Percentiles rank a stretch among this genome's conserved stretches.
phyloP scores from a whole-genome alignment of 2,113 vertebrate species.

The Podarcis cretensis region DNA sequence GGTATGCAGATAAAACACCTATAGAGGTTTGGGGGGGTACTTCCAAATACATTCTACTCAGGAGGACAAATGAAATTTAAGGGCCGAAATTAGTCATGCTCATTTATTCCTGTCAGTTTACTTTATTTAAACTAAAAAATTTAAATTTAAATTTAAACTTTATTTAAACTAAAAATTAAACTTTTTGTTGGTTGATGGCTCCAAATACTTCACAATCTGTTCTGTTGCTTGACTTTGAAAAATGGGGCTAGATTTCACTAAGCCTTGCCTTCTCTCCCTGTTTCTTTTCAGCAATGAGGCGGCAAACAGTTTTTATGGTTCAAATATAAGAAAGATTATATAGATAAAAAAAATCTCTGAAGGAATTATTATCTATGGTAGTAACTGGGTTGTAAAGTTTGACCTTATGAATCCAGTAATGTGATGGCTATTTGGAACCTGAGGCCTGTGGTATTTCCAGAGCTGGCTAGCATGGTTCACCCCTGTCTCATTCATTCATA shows the following conservation, averaged over 20 bases:
- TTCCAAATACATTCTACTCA: no score
- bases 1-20: neutral
- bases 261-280: neutral
- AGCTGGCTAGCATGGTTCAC: neutral
- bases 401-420: slow-evolving; percentile 75
- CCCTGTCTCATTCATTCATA: neutral
- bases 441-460: slow-evolving; percentile 33
- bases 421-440: slow-evolving; percentile 44
- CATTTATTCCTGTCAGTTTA: no score
- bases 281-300: slow-evolving; percentile 31
- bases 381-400: slow-evolving; percentile 72
- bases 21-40: no score
- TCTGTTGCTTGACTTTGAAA: neutral
- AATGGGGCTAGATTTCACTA: neutral
- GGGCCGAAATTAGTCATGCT: no score
- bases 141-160: no score
- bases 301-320: slow-evolving; percentile 33
- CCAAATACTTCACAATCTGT: neutral
- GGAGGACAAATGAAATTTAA: no score
- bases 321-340: slow-evolving; percentile 59
- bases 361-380: slow-evolving; percentile 42
- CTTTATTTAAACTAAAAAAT: no score
- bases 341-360: slow-evolving; percentile 46
- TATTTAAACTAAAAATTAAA: no score
- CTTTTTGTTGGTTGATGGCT: neutral